Base-by-base conservation (phyloP, 2,888 invertebrate species). In the Volucella zonaria region DNA sequence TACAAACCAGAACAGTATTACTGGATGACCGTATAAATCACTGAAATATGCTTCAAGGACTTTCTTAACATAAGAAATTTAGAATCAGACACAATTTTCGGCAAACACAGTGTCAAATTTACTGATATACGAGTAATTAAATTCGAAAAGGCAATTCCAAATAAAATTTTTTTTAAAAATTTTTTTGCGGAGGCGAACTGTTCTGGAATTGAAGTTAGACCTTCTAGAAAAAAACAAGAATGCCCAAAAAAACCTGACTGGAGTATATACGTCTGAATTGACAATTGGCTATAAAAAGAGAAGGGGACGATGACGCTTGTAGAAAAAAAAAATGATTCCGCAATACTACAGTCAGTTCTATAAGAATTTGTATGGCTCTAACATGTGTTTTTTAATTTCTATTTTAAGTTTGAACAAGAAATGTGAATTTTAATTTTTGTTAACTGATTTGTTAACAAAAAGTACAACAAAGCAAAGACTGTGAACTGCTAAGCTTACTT, bases 11-110 rank as follows among this genome's bases (percentile, higher is more conserved):
- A 18, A 18, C 18, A 18, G 18, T 18, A 1, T 18, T 18, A 18
- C 79, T 73, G 86, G 85, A 49, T 74, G 47, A 12, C 83, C 83
- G 38, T 86, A 87, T 64, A 76, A 23, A 23, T 87, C 42, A 62
- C 61, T 75, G 43, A 18, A 18, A 18, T 18, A 1, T 18, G 1
- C 18, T n/a, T n/a, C n/a, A n/a, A n/a, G n/a, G n/a, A n/a, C n/a
- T n/a, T n/a, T n/a, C n/a, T n/a, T n/a, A n/a, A n/a, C n/a, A n/a
- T n/a, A n/a, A n/a, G n/a, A n/a, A n/a, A n/a, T n/a, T n/a, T n/a
- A n/a, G n/a, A n/a, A n/a, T n/a, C n/a, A n/a, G n/a, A n/a, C n/a
- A n/a, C n/a, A n/a, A n/a, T n/a, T n/a, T n/a, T n/a, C n/a, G n/a
- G n/a, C n/a, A n/a, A n/a, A n/a, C n/a, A n/a, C n/a, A n/a, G n/a